Percentiles rank a stretch among this genome's conserved stretches.
Evolutionary conservation across 35 echinoderm and acorn worm species (phyloP).

Genomic region (Patiria miniata): DNA sequence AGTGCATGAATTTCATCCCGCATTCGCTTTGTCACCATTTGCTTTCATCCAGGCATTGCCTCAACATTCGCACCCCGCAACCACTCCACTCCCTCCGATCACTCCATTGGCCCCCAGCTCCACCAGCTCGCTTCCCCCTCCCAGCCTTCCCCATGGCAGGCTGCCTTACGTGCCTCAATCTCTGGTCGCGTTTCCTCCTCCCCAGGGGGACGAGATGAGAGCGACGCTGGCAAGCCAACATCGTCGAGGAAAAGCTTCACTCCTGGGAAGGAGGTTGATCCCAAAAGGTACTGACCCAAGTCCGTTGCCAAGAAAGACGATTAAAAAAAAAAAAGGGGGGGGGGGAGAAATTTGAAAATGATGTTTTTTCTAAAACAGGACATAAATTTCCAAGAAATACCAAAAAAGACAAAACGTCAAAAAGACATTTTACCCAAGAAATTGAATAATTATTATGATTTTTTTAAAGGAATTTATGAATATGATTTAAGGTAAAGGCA

Average conservation of each 20-base stretch:
- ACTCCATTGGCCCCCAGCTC: not conserved
- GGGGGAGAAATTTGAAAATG: no score
- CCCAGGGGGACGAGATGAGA: not conserved
- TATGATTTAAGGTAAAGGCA: no score
- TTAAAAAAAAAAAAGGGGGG: not conserved
- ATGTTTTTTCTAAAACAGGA: no score
- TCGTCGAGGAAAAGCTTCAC: not conserved
- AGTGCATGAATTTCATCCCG: no score
- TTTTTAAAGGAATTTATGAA: no score
- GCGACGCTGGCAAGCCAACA: not conserved
- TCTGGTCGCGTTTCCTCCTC: not conserved
- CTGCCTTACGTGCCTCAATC: not conserved
- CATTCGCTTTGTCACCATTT: not conserved
- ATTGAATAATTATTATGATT: no score
- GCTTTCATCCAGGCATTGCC: not conserved
- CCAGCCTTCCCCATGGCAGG: not conserved
- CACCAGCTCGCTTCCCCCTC: not conserved
- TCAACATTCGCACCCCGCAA: not conserved
- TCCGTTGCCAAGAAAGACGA: not conserved
- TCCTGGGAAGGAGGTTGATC: not conserved
- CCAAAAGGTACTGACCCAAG: not conserved
- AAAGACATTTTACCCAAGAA: no score
- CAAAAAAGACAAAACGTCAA: no score
- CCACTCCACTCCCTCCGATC: slow-evolving; percentile 1
- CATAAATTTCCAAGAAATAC: no score